Evolutionary conservation across 1,140 invertebrate genomes (phyloP).

Genomic region (Dolichoris vasculosae): DNA sequence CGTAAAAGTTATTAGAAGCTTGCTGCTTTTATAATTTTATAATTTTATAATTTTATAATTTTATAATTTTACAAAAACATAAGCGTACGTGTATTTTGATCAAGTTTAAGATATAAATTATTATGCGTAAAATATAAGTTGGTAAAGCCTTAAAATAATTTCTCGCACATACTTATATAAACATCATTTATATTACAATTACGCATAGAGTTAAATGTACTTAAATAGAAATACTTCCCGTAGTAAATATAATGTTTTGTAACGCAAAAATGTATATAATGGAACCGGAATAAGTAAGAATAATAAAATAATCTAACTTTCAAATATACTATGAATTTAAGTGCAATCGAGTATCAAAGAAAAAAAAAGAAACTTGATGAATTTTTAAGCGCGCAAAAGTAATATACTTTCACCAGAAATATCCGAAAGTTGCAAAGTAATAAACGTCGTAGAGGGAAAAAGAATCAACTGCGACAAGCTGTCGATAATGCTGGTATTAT

Average conservation of each 20-base stretch:
- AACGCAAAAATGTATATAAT: not conserved
- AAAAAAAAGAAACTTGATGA: not conserved
- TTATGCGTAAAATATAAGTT: not conserved
- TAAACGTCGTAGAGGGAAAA: not conserved
- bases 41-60: too few relatives aligned
- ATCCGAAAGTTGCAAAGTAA: not conserved
- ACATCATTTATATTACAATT: not conserved
- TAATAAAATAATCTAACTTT: slow-evolving; percentile 1
- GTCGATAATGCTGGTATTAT: not conserved
- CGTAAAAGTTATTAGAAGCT: not conserved
- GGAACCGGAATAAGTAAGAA: not conserved
- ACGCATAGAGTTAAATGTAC: not conserved
- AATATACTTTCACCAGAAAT: not conserved
- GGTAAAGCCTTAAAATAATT: not conserved
- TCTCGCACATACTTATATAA: not conserved
- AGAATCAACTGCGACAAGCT: not conserved
- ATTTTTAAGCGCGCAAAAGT: not conserved
- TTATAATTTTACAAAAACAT: too few relatives aligned
- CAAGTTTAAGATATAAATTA: too few relatives aligned
- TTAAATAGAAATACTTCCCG: not conserved
- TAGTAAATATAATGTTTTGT: not conserved
- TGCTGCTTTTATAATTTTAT: not conserved
- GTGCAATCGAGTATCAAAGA: not conserved
- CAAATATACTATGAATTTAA: not conserved
- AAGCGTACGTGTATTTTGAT: too few relatives aligned